Base-by-base conservation (phyloP, 92 coral and sea anemone species). In the Parazoanthus swiftii region DNA sequence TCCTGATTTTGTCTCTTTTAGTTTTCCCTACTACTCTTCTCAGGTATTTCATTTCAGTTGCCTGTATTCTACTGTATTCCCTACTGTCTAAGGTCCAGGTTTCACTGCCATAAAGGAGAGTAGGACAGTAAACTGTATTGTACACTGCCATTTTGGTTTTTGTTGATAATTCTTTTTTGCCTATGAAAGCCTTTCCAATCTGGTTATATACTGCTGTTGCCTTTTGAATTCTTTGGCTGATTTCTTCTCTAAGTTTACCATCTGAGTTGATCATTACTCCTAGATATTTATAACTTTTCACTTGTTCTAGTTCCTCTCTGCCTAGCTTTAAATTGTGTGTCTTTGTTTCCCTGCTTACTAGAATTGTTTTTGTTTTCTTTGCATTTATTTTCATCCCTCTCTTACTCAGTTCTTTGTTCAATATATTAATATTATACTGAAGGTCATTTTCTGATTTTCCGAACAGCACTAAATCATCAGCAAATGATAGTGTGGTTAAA, bases 321-420 rank as follows among this genome's bases (percentile, higher is more conserved):
- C 77, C 77, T 74, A 74, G 77, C 77, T 74, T 74, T 74, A 74
- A 74, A 74, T 74, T 74, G 77, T 74, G 77, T 74, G 77, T 74
- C 77, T 74, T 74, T 74, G 77, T 74, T 74, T 74, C 77, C 77
- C 77, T 74, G 77, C 77, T 74, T 74, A 74, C 77, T 74, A 74
- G 77, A 74, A 74, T 74, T 74, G 77, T 74, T 74, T 74, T 74
- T 74, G 73, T 67, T 67, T 67, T 67, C 73, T 67, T 18, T 67
- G 73, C 73, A 67, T 67, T 67, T 67, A 67, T 74, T 74, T 74
- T 74, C 77, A 74, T 74, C 44, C 77, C 77, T 74, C 77, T 74
- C 77, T 74, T 74, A 74, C 77, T 74, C 29, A 74, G 77, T 74
- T 74, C 77, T 74, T 74, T 74, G 77, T 74, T 74, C 78, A 74